Evolutionary conservation across 2,888 invertebrate species (phyloP).

Genomic region (Schrankia costaestrigalis): DNA sequence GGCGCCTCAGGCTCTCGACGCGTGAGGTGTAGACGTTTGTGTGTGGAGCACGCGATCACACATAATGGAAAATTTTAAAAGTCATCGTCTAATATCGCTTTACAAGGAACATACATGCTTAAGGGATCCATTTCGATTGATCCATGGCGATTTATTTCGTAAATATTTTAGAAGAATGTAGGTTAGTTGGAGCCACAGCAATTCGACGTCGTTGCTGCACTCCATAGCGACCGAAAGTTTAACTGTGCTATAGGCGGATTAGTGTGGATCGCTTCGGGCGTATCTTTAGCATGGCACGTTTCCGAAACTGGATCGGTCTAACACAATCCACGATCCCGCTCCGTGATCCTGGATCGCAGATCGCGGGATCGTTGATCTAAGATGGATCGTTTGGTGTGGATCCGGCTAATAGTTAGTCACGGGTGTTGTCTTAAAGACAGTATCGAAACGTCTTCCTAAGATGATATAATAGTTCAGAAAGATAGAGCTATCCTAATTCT

Average conservation of each 20-base stretch:
- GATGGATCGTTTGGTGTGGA: constrained; percentile 14
- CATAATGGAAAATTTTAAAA: neutral
- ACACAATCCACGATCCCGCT: constrained; percentile 22
- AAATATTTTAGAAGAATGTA: constrained; percentile 18
- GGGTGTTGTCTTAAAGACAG: too few species aligned
- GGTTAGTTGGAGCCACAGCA: constrained; percentile 19
- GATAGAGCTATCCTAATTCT: too few species aligned
- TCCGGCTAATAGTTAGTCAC: constrained; percentile 1
- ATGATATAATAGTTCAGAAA: too few species aligned
- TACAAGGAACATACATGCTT: neutral
- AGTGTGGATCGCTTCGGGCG: constrained; percentile 16
- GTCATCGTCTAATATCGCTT: constrained; percentile 4
- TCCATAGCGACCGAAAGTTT: constrained; percentile 17
- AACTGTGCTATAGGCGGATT: constrained; percentile 9
- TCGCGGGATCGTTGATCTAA: too few species aligned
- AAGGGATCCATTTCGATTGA: constrained; percentile 8
- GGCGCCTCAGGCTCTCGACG: constrained; percentile 1
- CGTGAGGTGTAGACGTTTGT: neutral
- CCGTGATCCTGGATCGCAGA: constrained; percentile 25
- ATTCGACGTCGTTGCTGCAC: constrained; percentile 17
- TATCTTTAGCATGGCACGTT: neutral
- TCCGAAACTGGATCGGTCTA: constrained; percentile 10
- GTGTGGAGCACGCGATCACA: neutral
- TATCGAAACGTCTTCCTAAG: too few species aligned
- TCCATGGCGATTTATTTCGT: constrained; percentile 11